phyloP scores from a whole-genome alignment of 1,140 invertebrate genomes.

The Pectinophora gossypiella region DNA sequence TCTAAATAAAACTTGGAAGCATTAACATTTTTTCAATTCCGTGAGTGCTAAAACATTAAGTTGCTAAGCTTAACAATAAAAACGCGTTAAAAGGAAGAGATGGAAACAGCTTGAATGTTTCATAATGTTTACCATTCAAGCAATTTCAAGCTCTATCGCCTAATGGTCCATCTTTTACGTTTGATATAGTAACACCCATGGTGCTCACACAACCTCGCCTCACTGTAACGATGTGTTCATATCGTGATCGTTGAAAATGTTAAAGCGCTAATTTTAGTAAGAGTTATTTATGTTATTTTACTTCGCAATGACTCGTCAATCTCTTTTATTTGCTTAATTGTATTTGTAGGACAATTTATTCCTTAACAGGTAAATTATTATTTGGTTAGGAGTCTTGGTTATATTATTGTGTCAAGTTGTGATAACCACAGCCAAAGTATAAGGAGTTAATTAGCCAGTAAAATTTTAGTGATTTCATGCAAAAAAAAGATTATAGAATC shows the following conservation, averaged over 20 bases:
- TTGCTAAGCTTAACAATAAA: constrained; percentile 50
- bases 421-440: no score
- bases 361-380: no score
- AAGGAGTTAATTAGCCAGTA: no score
- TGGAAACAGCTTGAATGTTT: constrained; percentile 20
- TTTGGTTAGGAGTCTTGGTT: no score
- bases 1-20: constrained; percentile 42
- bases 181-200: constrained; percentile 52
- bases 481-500: no score
- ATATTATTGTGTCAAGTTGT: no score
- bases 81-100: constrained; percentile 33
- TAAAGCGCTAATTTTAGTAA: not conserved
- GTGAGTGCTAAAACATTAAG: constrained; percentile 58
- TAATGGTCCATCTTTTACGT: constrained; percentile 71
- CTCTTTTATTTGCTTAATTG: no score
- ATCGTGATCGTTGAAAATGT: constrained; percentile 5
- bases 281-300: no score
- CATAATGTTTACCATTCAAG: not conserved
- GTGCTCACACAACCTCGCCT: constrained; percentile 50
- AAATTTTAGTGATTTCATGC: no score
- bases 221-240: constrained; percentile 23
- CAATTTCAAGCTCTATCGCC: not conserved
- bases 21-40: constrained; percentile 66
- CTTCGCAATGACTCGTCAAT: no score
- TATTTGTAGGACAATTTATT: no score